Percentiles rank a stretch among this genome's conserved stretches.
phyloP scores from a whole-genome alignment of 2,797 vertebrate species.

The Neomorphus geoffroyi region DNA sequence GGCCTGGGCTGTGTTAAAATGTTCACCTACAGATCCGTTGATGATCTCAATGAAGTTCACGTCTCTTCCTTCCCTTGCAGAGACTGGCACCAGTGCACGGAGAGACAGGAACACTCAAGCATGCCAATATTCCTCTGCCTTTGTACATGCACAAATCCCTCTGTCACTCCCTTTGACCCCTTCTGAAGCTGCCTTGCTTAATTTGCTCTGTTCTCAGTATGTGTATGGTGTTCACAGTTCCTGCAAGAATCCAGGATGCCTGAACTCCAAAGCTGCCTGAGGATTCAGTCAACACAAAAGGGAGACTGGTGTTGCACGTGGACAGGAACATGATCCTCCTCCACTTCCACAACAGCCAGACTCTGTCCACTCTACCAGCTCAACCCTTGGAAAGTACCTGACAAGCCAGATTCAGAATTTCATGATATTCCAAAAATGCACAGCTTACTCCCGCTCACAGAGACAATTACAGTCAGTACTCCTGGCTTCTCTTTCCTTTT shows the following conservation, averaged over 20 bases:
- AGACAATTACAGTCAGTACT: not conserved
- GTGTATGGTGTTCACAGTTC: not conserved
- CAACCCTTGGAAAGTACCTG: not conserved
- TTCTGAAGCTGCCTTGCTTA: not conserved
- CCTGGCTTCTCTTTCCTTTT: not conserved
- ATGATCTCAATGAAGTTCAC: not conserved
- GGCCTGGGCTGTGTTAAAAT: not conserved
- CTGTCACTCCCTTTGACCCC: not conserved
- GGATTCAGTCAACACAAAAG: not conserved
- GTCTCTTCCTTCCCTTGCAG: not conserved
- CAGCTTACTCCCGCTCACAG: not conserved
- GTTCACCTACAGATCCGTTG: not conserved
- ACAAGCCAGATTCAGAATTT: not conserved
- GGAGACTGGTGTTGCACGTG: not conserved
- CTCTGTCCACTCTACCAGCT: not conserved
- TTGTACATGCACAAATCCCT: not conserved
- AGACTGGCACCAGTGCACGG: not conserved
- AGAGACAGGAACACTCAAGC: not conserved
- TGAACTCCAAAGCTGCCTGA: not conserved
- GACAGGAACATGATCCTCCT: not conserved
- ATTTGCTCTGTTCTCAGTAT: not conserved
- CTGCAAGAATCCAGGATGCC: not conserved
- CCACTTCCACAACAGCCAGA: fast-evolving
- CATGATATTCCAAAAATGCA: not conserved
- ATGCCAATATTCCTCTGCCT: not conserved